phyloP scores from a whole-genome alignment of 53 echinoderm and acorn worm species.

The Zoroaster sp. region DNA sequence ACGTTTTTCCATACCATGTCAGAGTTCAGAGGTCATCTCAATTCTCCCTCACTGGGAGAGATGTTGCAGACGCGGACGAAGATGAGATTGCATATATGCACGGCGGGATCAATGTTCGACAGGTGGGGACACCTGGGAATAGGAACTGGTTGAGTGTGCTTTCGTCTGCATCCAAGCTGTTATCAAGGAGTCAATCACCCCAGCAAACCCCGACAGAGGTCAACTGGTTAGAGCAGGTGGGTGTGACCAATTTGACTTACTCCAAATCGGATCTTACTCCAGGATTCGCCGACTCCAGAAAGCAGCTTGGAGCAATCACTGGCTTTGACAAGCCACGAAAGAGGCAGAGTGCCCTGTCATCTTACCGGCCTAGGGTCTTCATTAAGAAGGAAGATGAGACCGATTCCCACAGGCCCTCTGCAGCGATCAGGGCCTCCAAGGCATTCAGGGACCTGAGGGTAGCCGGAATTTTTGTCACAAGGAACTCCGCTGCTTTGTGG shows the following conservation, averaged over 20 bases:
- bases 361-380: conserved; percentile 1
- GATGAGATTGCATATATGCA: conserved; percentile 57
- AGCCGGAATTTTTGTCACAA: conserved; percentile 38
- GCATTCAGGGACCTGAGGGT: conserved; percentile 56
- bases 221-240: conserved; percentile 48
- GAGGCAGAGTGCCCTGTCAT: neutral
- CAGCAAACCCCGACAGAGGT: neutral
- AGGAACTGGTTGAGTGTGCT: conserved; percentile 67
- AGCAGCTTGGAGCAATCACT: neutral
- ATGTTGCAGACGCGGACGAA: conserved; percentile 43
- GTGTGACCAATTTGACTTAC: neutral
- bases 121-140: conserved; percentile 48
- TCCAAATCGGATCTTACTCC: neutral
- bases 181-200: neutral
- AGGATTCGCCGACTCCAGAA: neutral
- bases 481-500: conserved; percentile 70
- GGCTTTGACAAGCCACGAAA: conserved; percentile 62
- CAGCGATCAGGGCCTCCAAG: conserved; percentile 71
- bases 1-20: conserved; percentile 67
- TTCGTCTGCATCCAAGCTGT: conserved; percentile 1
- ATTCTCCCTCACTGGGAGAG: neutral
- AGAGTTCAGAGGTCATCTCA: conserved; percentile 9
- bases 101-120: conserved; percentile 35
- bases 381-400: conserved; percentile 18
- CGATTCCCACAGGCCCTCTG: conserved; percentile 10